phyloP scores from a whole-genome alignment of 2,888 invertebrate species.

The Ectemnius continuus region DNA sequence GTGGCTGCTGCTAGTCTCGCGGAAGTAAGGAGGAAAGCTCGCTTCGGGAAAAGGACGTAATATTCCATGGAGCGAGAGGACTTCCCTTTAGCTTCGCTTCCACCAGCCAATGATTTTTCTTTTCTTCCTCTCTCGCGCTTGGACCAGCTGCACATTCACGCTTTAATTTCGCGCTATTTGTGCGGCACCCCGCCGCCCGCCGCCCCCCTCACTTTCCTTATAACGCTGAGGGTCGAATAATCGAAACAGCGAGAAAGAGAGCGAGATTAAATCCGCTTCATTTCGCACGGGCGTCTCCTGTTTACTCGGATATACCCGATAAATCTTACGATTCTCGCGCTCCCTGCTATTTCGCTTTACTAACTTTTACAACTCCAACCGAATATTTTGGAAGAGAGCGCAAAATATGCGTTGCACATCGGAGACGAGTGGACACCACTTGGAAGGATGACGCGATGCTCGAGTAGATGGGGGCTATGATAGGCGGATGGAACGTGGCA shows the following conservation, averaged over 20 bases:
- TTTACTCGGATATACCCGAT: not conserved
- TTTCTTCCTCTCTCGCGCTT: not conserved
- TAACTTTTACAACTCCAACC: not conserved
- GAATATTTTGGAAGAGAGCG: not conserved
- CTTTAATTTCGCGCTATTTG: slow-evolving; percentile 4
- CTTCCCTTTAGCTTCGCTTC: too few species aligned
- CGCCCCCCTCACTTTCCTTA: too few species aligned
- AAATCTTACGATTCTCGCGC: not conserved
- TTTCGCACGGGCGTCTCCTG: not conserved
- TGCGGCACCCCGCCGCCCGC: not conserved
- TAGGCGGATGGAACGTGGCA: slow-evolving; percentile 10
- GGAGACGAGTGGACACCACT: not conserved
- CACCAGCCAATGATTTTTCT: not conserved
- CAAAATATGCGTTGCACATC: not conserved
- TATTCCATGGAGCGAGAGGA: not conserved
- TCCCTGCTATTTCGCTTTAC: not conserved
- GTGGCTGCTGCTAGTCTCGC: not conserved
- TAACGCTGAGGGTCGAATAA: not conserved
- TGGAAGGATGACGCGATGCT: not conserved
- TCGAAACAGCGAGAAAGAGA: slow-evolving; percentile 4
- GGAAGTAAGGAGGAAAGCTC: not conserved
- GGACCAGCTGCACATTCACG: not conserved
- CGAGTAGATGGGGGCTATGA: slow-evolving; percentile 9
- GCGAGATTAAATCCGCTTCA: not conserved
- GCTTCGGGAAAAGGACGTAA: not conserved